A percentile compares a stretch with the other conserved stretches of the same genome.
phyloP scores from a whole-genome alignment of 2,797 vertebrate genomes.

The Artibeus lituratus region DNA sequence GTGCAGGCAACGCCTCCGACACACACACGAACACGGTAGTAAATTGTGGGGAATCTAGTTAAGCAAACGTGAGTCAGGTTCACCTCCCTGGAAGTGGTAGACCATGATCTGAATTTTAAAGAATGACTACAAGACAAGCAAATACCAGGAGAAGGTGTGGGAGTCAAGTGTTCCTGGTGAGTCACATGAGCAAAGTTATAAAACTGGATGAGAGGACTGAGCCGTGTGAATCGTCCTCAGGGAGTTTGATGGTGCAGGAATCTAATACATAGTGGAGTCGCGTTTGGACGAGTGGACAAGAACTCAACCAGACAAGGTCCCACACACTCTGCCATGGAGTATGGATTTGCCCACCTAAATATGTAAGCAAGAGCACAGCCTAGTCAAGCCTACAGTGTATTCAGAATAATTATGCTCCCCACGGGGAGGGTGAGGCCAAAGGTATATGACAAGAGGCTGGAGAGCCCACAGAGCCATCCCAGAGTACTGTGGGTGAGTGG shows the following conservation, averaged over 20 bases:
- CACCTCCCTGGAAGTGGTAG: neutral
- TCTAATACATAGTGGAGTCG: accelerated
- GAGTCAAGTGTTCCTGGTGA: neutral
- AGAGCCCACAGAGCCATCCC: neutral
- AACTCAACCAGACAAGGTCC: neutral
- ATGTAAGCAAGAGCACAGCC: neutral
- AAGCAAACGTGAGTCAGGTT: neutral
- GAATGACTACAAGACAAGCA: neutral
- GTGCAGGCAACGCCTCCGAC: neutral
- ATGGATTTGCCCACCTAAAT: neutral
- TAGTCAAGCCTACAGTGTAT: neutral
- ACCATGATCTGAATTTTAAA: neutral
- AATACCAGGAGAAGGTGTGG: neutral
- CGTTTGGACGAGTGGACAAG: neutral
- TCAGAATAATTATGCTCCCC: neutral
- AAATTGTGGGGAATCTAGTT: accelerated
- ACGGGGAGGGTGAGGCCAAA: neutral
- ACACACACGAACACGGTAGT: neutral
- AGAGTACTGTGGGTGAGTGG: neutral
- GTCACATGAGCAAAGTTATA: neutral
- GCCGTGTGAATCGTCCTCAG: neutral
- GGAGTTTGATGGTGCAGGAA: neutral
- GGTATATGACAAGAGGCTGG: neutral
- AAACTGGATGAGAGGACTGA: neutral
- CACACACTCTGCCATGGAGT: too few relatives aligned